These are phyloP conservation scores for Manis pentadactyla DNA, from an alignment of 2,797 vertebrate species.

Conservation along the genomic window DNA sequence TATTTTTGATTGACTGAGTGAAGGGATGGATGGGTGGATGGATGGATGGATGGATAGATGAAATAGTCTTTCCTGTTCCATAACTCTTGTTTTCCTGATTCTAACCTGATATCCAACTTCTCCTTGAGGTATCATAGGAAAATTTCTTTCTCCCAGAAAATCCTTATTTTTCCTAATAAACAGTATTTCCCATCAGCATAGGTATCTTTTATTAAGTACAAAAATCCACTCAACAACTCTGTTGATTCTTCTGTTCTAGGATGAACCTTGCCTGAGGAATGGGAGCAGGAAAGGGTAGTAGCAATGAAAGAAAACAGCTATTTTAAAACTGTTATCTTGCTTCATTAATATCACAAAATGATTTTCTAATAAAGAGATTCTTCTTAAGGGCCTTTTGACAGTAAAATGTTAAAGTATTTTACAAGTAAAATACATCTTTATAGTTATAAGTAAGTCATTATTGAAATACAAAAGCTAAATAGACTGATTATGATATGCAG, in stretches of 20 bases:
- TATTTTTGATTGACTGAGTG: conserved; percentile 10
- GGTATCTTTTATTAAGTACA: not conserved
- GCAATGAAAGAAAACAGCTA: not conserved
- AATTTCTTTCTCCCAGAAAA: not conserved
- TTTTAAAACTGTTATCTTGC: not conserved
- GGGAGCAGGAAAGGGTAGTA: not conserved
- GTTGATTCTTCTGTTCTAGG: not conserved
- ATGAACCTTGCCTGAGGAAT: not conserved
- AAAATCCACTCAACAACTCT: not conserved
- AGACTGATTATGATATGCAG: not conserved
- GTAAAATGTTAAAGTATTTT: not conserved
- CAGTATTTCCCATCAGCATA: not conserved
- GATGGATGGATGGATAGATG: not conserved
- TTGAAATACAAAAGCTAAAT: not conserved
- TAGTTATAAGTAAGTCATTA: not conserved
- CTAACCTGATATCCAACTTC: conserved; percentile 6
- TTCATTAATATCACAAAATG: not conserved
- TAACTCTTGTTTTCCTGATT: not conserved
- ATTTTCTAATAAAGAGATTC: not conserved
- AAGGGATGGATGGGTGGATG: not conserved
- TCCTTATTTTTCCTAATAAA: not conserved
- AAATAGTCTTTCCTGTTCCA: not conserved
- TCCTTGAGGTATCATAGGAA: not conserved
- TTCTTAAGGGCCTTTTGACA: not conserved
- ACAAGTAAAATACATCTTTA: not conserved